phyloP scores from a whole-genome alignment of 2,797 vertebrate genomes.

The Linurgus olivaceus region DNA sequence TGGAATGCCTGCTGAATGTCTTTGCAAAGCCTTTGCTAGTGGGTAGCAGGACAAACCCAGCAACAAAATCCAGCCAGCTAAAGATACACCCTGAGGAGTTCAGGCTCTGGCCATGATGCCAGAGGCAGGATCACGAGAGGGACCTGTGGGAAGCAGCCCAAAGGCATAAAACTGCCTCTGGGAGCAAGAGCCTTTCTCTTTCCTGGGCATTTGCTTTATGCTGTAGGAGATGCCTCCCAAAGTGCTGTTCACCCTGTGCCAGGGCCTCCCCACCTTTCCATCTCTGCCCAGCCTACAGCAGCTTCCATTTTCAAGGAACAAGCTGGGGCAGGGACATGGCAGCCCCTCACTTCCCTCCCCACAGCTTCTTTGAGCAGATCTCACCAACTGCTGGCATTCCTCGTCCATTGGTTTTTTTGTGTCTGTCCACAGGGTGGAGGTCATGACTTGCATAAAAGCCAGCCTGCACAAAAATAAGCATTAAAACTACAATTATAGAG shows the following conservation, averaged over 20 bases:
- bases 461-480: background rate
- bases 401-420: fast-evolving
- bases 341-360: background rate
- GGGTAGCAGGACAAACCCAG: background rate
- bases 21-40: background rate
- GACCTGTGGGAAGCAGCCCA: background rate
- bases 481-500: background rate
- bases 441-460: background rate
- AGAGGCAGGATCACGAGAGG: fast-evolving
- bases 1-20: fast-evolving
- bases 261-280: background rate
- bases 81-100: background rate
- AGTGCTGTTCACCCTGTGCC: background rate
- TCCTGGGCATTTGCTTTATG: background rate
- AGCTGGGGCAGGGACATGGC: fast-evolving
- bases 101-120: background rate
- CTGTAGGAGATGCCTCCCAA: background rate
- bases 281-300: background rate
- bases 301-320: background rate
- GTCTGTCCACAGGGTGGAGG: constrained; percentile 35
- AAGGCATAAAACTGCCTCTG: background rate
- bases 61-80: background rate
- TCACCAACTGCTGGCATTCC: background rate
- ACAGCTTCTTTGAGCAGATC: background rate
- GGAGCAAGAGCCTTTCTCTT: background rate